Conservation (phyloP, 2,888 invertebrate genomes). For the Pristionchus japonicus region DNA sequence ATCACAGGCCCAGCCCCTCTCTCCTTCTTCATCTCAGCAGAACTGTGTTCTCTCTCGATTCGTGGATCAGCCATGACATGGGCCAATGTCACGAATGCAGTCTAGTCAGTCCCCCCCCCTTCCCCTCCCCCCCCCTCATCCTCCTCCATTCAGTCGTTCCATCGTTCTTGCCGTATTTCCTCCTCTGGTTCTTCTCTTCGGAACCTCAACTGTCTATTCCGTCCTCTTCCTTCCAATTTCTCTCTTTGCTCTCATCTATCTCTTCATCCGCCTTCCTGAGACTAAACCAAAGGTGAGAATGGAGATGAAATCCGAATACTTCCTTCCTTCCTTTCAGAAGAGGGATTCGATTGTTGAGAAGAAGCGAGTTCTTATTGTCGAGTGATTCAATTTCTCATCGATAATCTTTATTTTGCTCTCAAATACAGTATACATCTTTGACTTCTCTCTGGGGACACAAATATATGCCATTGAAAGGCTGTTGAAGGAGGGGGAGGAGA, state of each 20-base stretch:
- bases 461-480: background rate
- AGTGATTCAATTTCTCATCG: background rate
- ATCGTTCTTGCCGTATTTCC: conserved; percentile 18
- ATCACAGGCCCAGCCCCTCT: conserved; percentile 23
- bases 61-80: conserved; percentile 38
- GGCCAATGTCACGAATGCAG: background rate
- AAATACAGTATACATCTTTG: conserved; percentile 16
- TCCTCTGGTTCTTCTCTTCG: background rate
- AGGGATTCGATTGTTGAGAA: background rate
- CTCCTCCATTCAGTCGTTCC: conserved; percentile 5
- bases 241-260: background rate
- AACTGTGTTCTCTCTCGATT: background rate
- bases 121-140: background rate
- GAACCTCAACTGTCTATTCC: background rate
- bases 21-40: conserved; percentile 33
- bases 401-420: conserved; percentile 10
- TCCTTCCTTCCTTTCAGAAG: background rate
- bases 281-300: conserved; percentile 19
- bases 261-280: background rate
- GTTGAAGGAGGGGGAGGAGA: background rate
- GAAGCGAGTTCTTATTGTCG: background rate
- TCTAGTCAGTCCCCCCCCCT: background rate
- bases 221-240: conserved; percentile 33
- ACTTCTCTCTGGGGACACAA: conserved; percentile 20
- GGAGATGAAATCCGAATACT: background rate